Evolutionary conservation across 2,888 invertebrate genomes (phyloP).

Genomic region (Lasioglossum morio): DNA sequence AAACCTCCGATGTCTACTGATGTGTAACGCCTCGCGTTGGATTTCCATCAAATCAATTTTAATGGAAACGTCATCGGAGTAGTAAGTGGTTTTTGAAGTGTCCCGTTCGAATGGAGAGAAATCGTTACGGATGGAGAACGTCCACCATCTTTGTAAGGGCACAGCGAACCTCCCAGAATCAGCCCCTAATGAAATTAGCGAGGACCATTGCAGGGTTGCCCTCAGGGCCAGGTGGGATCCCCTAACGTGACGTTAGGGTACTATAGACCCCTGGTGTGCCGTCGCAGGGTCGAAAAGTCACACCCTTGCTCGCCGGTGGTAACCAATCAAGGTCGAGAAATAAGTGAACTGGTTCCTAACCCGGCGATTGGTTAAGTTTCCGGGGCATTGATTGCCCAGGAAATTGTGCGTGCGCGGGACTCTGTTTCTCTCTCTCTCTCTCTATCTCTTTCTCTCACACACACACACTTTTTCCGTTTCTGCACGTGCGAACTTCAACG

Average conservation of each 20-base stretch:
- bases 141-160: slow-evolving; percentile 69
- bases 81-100: slow-evolving; percentile 49
- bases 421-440: slow-evolving; percentile 12
- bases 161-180: slow-evolving; percentile 73
- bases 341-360: slow-evolving; percentile 76
- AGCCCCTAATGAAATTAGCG: slow-evolving; percentile 81
- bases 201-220: slow-evolving; percentile 75
- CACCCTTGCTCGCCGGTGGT: slow-evolving; percentile 72
- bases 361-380: slow-evolving; percentile 82
- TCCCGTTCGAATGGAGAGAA: slow-evolving; percentile 34
- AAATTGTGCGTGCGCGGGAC: slow-evolving; percentile 80
- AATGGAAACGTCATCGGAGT: slow-evolving; percentile 19
- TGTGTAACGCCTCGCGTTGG: background rate
- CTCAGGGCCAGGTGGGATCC: slow-evolving; percentile 71
- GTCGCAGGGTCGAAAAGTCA: slow-evolving; percentile 78
- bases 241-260: slow-evolving; percentile 16
- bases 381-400: slow-evolving; percentile 82
- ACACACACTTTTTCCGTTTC: background rate
- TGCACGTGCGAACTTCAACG: slow-evolving; percentile 44
- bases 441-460: background rate
- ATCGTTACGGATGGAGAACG: slow-evolving; percentile 42
- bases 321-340: slow-evolving; percentile 81
- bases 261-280: slow-evolving; percentile 32
- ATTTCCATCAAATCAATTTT: slow-evolving; percentile 36
- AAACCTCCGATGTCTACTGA: no score